These are phyloP conservation scores for Hapalemur alaotrensis DNA, from an alignment of 2,797 vertebrate genomes.

Conservation along the genomic window DNA sequence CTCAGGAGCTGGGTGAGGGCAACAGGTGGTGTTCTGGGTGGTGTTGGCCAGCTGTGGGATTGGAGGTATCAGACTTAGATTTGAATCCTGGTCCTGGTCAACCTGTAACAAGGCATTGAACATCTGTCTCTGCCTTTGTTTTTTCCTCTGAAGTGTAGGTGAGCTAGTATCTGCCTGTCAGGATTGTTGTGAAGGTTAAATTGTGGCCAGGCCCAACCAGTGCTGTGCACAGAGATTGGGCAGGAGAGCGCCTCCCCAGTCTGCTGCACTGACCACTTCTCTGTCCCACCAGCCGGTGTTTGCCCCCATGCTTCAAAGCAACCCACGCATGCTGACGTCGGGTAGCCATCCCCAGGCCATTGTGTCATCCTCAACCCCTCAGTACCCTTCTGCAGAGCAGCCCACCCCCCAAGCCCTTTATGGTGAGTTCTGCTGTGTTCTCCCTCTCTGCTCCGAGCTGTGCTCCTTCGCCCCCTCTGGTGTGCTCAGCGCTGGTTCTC, in stretches of 20 bases:
- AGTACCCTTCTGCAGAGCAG: conserved; percentile 90
- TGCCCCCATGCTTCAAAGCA: conserved; percentile 92
- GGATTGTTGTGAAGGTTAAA: too few species aligned
- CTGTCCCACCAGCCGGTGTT: conserved; percentile 88
- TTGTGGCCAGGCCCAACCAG: fast-evolving
- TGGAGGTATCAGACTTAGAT: not conserved
- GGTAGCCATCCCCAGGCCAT: conserved; percentile 92
- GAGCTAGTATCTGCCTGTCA: fast-evolving
- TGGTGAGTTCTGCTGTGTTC: conserved; percentile 82
- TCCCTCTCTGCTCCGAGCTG: too few species aligned
- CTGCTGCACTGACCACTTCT: not conserved
- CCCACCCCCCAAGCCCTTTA: conserved; percentile 94
- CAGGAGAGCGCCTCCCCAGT: not conserved
- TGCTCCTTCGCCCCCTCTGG: not conserved
- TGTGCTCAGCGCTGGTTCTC: conserved; percentile 6
- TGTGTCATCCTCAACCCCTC: conserved; percentile 90
- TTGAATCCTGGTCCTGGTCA: not conserved
- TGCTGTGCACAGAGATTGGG: not conserved
- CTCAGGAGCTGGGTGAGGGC: not conserved
- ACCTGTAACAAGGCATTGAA: not conserved
- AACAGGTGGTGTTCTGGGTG: not conserved
- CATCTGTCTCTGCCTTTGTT: not conserved
- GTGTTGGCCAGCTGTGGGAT: not conserved
- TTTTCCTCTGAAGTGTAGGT: not conserved
- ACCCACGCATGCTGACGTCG: conserved; percentile 90